Conservation (phyloP, 2,797 vertebrate species). For the Vipera ursinii region DNA sequence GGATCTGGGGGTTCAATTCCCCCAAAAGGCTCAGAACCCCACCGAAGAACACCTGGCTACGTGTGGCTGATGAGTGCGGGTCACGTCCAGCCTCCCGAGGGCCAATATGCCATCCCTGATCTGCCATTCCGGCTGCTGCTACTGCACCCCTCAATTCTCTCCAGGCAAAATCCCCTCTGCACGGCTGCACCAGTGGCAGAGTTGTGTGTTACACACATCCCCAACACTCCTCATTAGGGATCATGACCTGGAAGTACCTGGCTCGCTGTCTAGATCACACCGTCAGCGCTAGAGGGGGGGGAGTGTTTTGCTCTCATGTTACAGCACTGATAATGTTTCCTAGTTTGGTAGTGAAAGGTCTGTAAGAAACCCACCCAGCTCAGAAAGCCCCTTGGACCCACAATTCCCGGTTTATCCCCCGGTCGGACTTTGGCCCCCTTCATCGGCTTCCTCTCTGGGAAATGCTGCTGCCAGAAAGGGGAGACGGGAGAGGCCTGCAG, state of each 20-base stretch:
- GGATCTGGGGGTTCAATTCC: background rate
- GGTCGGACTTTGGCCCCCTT: background rate
- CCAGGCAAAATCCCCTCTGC: background rate
- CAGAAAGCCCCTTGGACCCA: too few species aligned
- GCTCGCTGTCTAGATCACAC: background rate
- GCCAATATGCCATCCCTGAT: background rate
- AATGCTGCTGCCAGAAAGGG: background rate
- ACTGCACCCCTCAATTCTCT: background rate
- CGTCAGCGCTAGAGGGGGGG: too few species aligned
- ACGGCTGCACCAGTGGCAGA: background rate
- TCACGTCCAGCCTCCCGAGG: background rate
- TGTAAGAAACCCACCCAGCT: too few species aligned
- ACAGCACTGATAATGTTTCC: too few species aligned
- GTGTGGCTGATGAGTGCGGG: background rate
- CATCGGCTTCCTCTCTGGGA: background rate
- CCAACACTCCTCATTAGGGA: background rate
- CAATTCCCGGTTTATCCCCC: background rate
- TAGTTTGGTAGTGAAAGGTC: too few species aligned
- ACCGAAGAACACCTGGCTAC: background rate
- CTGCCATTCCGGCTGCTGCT: background rate
- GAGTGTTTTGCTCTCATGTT: too few species aligned
- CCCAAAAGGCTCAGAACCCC: background rate
- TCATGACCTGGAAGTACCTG: background rate
- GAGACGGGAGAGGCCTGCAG: background rate
- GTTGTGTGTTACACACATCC: background rate